phyloP scores from a whole-genome alignment of 2,113 vertebrate species.

The Cisticola juncidis region DNA sequence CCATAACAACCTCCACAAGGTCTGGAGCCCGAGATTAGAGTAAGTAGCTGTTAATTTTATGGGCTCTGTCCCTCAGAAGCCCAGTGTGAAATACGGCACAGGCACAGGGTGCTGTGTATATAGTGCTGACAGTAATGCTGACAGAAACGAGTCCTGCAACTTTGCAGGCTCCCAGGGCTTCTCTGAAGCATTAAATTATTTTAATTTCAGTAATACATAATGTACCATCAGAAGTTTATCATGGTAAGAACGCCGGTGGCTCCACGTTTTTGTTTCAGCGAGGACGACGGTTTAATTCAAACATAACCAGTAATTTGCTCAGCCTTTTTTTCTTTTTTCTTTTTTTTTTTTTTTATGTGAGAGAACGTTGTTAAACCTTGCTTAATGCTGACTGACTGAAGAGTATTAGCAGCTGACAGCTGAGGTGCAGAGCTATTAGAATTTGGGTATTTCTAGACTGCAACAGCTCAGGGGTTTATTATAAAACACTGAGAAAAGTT shows the following conservation, averaged over 20 bases:
- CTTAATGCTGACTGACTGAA: not conserved
- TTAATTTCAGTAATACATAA: not conserved
- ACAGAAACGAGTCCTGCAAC: not conserved
- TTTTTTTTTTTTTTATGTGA: not conserved
- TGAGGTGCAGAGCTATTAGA: not conserved
- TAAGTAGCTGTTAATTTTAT: not conserved
- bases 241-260: accelerated
- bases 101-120: not conserved
- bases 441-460: not conserved
- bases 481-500: not conserved
- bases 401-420: not conserved
- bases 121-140: slow-evolving; percentile 1
- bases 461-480: not conserved
- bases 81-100: not conserved
- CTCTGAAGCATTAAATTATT: not conserved
- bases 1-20: not conserved
- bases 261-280: not conserved
- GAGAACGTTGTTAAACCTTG: not conserved
- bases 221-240: not conserved
- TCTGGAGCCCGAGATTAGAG: not conserved
- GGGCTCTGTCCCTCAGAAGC: not conserved
- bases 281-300: not conserved
- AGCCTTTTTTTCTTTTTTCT: not conserved
- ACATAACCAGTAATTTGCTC: not conserved
- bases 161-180: not conserved